Evolutionary conservation across 2,797 vertebrate species (phyloP), one percentile per base, ranked within the genome.

Genomic region (Eospalax fontanierii): DNA sequence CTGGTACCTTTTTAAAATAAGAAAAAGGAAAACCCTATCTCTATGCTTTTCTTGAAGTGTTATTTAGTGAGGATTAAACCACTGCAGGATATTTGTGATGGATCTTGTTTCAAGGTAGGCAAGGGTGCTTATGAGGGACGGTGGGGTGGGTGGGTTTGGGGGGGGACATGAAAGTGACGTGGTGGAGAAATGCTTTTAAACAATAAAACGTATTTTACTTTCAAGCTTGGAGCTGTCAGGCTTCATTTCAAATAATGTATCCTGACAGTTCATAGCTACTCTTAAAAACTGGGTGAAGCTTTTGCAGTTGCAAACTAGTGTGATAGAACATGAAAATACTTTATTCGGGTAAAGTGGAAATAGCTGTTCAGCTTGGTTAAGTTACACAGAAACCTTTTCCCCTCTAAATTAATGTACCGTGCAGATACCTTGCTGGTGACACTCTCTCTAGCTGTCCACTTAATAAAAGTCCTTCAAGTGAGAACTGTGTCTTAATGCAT

Each of bases 321-420:
- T 61, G 76, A 90, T 97, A 98, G 97, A 98, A 98, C 97, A 97
- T 97, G 93, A 80, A 98, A 98, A 87, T 97, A 97, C 87, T 97
- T 98, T 96, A 96, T 97, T 97, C 96, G 92, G 86, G 95, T 96
- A 96, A 98, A 98, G 89, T 95, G 79, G 78, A 81, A 96, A 93
- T 93, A 30, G 81, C 76, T 95, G 79, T 95, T 97, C 61, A n/a
- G 79, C 15, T 14, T 96, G 71, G 97, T 90, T 88, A 92, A 80
- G 93, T 96, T 97, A 89, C 85, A 82, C 81, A 63, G 87, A 97
- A 98, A 96, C 63, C 66, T 95, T 97, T 97, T 96, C 76, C 92
- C 96, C 80, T 68, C 21, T 94, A 97, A 97, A 98, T 97, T 97
- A 98, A 95, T 6, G 5, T 97, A 83, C 74, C 93, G 87, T 91